These are phyloP conservation scores for Desmophyllum pertusum DNA, from an alignment of 92 coral and sea anemone genomes.

Conservation along the genomic window DNA sequence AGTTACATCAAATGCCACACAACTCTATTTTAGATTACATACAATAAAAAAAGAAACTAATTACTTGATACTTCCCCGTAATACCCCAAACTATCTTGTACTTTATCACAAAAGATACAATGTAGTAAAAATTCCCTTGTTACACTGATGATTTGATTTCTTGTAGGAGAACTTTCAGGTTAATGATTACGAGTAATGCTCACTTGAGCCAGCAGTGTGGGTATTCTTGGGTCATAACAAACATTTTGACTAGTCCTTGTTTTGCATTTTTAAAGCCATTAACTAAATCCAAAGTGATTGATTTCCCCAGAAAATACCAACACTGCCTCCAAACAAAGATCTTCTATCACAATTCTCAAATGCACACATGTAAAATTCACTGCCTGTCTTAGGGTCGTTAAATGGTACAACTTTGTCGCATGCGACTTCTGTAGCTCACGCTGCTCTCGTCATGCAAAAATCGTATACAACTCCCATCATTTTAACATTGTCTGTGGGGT, in stretches of 20 bases:
- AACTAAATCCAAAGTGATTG: background rate
- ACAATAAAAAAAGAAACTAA: slow-evolving; percentile 12
- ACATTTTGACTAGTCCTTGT: background rate
- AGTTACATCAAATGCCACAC: background rate
- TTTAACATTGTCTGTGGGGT: too few relatives aligned
- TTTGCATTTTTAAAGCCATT: background rate
- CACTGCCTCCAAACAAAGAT: background rate
- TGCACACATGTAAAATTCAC: background rate
- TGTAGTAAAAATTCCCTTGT: slow-evolving; percentile 29
- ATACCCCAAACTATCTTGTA: slow-evolving; percentile 36
- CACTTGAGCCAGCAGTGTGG: background rate
- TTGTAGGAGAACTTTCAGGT: background rate
- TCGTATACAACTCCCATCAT: too few relatives aligned
- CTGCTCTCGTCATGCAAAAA: too few relatives aligned
- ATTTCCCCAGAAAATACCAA: background rate
- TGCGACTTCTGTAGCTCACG: too few relatives aligned
- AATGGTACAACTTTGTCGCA: too few relatives aligned
- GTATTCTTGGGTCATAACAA: background rate
- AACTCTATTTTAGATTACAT: background rate
- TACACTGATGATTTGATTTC: slow-evolving; percentile 16
- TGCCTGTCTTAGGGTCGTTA: background rate
- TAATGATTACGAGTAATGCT: background rate
- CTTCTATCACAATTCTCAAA: background rate
- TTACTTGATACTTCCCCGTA: slow-evolving; percentile 1
- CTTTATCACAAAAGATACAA: slow-evolving; percentile 42